Percentiles rank a stretch among this genome's conserved stretches.
Conservation (phyloP, 2,888 invertebrate species). For the Andrena hattorfiana region DNA sequence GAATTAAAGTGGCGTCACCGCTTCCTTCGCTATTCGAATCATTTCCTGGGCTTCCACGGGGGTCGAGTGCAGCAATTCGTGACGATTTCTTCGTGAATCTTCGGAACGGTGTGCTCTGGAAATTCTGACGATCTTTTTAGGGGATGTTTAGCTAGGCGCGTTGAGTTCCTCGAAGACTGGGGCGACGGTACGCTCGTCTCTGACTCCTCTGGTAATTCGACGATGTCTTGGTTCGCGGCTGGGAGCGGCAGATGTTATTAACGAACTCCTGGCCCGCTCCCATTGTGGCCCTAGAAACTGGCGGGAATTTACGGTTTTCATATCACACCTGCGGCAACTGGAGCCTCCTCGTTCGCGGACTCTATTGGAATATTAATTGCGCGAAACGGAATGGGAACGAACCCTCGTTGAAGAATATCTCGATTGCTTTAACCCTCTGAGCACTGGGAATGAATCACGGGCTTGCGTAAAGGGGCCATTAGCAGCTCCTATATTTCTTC, state of each 20-base stretch:
- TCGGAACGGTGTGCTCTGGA: neutral
- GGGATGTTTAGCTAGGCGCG: neutral
- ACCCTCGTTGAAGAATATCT: conserved; percentile 1
- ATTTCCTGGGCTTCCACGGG: no score
- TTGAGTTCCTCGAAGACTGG: conserved; percentile 26
- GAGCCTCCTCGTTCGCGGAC: conserved; percentile 26
- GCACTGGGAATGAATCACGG: neutral
- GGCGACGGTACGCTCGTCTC: neutral
- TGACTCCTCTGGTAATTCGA: conserved; percentile 29
- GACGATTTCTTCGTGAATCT: neutral
- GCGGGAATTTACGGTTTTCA: conserved; percentile 56
- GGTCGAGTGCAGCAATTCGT: no score
- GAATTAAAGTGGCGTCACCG: neutral
- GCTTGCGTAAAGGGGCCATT: neutral
- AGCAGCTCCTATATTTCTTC: neutral
- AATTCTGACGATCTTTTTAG: neutral
- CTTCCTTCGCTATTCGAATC: no score
- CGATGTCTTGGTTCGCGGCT: conserved; percentile 20
- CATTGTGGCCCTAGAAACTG: conserved; percentile 40
- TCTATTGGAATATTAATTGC: conserved; percentile 55
- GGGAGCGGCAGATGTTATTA: conserved; percentile 60
- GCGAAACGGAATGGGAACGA: conserved; percentile 10
- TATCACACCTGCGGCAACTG: conserved; percentile 58
- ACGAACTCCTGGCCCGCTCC: conserved; percentile 46
- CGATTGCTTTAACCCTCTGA: conserved; percentile 9